phyloP scores from a whole-genome alignment of 2,113 vertebrate species.

The Pollachius pollachius region DNA sequence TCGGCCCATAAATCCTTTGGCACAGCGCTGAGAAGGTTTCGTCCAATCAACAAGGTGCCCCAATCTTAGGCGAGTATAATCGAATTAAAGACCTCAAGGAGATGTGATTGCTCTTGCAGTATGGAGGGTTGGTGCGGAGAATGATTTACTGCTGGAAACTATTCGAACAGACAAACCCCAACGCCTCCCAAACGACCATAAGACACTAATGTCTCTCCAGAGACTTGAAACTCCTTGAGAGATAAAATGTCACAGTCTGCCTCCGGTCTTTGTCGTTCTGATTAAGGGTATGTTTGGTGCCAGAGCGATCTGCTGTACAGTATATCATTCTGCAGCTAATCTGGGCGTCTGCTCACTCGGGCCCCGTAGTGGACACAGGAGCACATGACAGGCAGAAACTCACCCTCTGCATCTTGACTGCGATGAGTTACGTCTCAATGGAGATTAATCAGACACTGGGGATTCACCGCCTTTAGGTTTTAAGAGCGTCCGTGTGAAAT shows the following conservation, averaged over 20 bases:
- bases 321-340: slow-evolving; percentile 46
- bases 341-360: slow-evolving; percentile 24
- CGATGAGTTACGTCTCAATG: no score
- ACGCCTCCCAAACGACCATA: slow-evolving; percentile 52
- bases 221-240: slow-evolving; percentile 66
- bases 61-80: slow-evolving; percentile 39
- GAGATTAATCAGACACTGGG: no score
- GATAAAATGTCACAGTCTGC: slow-evolving; percentile 61
- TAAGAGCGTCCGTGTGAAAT: no score
- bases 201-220: slow-evolving; percentile 55
- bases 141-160: slow-evolving; percentile 58
- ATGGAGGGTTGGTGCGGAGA: slow-evolving; percentile 45
- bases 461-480: no score
- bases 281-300: slow-evolving; percentile 57
- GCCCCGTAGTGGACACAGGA: slow-evolving; percentile 41
- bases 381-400: slow-evolving; percentile 36
- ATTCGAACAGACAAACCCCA: slow-evolving; percentile 67
- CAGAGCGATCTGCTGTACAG: slow-evolving; percentile 39
- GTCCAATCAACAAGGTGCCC: slow-evolving; percentile 30
- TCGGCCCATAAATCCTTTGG: neutral
- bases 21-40: neutral
- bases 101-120: slow-evolving; percentile 56
- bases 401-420: neutral
- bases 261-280: slow-evolving; percentile 33
- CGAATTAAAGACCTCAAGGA: slow-evolving; percentile 56